A percentile compares a stretch with the other conserved stretches of the same genome.
Conservation (phyloP, 2,888 invertebrate species). For the Tanytarsus gracilentus region DNA sequence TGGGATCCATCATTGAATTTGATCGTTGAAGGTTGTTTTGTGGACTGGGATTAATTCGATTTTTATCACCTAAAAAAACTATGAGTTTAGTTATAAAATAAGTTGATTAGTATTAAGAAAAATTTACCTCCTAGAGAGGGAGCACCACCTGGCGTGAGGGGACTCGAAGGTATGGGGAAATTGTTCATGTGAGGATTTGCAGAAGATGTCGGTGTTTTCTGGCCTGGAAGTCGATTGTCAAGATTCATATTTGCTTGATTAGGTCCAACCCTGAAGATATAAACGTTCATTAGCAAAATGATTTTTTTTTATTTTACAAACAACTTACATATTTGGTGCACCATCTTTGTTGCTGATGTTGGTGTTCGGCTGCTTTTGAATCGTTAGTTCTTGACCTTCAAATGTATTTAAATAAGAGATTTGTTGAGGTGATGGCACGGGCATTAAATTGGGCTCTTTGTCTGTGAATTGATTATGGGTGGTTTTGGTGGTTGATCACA, state of each 20-base stretch:
- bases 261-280: slow-evolving; percentile 35
- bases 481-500: too few relatives aligned
- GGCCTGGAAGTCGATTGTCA: slow-evolving; percentile 42
- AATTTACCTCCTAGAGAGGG: slow-evolving; percentile 28
- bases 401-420: slow-evolving; percentile 92
- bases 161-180: slow-evolving; percentile 46
- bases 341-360: slow-evolving; percentile 67
- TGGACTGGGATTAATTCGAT: slow-evolving; percentile 45
- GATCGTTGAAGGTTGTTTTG: slow-evolving; percentile 32
- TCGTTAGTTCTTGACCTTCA: slow-evolving; percentile 92
- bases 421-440: slow-evolving; percentile 92
- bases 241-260: slow-evolving; percentile 19
- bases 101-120: not conserved
- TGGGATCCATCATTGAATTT: slow-evolving; percentile 30
- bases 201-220: slow-evolving; percentile 26
- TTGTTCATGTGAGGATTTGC: slow-evolving; percentile 23
- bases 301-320: not conserved
- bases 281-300: not conserved
- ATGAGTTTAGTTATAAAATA: slow-evolving; percentile 11
- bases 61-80: slow-evolving; percentile 35
- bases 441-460: slow-evolving; percentile 86
- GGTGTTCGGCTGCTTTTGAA: slow-evolving; percentile 91
- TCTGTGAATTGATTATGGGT: slow-evolving; percentile 37
- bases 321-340: slow-evolving; percentile 51
- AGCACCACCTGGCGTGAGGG: slow-evolving; percentile 41